Evolutionary conservation across 1,140 invertebrate genomes (phyloP).

Genomic region (Olivierus martensii): DNA sequence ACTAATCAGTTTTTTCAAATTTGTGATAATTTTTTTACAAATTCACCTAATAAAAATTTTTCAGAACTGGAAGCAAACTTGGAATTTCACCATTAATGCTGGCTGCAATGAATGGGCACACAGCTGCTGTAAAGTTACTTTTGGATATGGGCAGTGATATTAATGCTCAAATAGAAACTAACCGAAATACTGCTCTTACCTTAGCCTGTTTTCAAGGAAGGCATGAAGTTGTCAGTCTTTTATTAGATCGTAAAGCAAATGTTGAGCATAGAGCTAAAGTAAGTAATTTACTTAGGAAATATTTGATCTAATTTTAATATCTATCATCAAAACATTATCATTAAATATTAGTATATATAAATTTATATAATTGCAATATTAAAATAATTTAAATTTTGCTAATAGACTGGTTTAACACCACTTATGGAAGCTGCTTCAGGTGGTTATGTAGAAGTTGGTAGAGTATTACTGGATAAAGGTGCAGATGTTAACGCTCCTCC

Average conservation of each 20-base stretch:
- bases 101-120: constrained; percentile 99
- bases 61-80: constrained; percentile 82
- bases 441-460: constrained; percentile 95
- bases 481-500: constrained; percentile 98
- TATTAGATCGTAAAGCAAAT: constrained; percentile 93
- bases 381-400: background rate
- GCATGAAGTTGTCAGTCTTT: constrained; percentile 90
- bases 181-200: constrained; percentile 95
- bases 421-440: constrained; percentile 99
- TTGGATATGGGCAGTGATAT: constrained; percentile 98
- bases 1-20: too few relatives aligned
- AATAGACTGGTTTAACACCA: constrained; percentile 85
- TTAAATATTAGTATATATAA: too few relatives aligned
- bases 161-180: constrained; percentile 99
- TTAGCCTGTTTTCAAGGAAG: constrained; percentile 98
- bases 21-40: background rate
- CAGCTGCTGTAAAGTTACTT: constrained; percentile 56
- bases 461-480: constrained; percentile 86
- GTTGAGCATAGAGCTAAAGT: constrained; percentile 97
- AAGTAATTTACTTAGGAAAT: constrained; percentile 7
- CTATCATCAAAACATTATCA: too few relatives aligned
- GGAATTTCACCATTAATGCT: constrained; percentile 98
- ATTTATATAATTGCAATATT: too few relatives aligned
- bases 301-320: too few relatives aligned
- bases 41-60: background rate